Conservation (phyloP, 2,113 vertebrate genomes). For the Plestiodon gilberti region DNA sequence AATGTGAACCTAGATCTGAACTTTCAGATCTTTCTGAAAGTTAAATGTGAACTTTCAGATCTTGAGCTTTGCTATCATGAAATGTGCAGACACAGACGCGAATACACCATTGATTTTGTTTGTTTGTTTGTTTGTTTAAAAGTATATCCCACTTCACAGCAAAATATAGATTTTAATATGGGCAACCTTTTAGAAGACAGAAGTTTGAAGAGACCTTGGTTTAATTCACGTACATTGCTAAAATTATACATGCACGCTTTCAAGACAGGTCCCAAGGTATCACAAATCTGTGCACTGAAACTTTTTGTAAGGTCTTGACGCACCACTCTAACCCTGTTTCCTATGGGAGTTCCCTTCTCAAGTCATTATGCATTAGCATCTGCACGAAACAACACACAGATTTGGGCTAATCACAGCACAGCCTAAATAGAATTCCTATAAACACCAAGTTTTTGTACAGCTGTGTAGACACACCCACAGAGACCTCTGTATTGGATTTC, state of each 20-base stretch:
- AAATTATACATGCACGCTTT: constrained; percentile 12
- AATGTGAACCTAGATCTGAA: background rate
- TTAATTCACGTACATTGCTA: constrained; percentile 1
- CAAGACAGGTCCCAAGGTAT: constrained; percentile 10
- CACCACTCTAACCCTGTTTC: background rate
- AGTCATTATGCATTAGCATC: constrained; percentile 1
- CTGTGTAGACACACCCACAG: background rate
- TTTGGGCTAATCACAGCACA: background rate
- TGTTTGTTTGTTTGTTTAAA: background rate
- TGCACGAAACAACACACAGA: background rate
- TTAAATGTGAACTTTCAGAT: background rate
- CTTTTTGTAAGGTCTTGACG: background rate
- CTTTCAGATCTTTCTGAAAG: background rate
- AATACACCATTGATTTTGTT: background rate
- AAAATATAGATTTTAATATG: background rate
- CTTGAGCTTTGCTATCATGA: background rate
- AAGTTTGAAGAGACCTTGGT: background rate
- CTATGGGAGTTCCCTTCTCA: constrained; percentile 17
- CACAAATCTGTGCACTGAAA: constrained; percentile 13
- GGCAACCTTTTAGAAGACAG: background rate
- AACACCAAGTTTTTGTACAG: constrained; percentile 27
- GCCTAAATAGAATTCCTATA: constrained; percentile 26
- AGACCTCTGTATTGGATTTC: constrained; percentile 36
- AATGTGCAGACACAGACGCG: background rate
- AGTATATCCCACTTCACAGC: background rate